A percentile compares a stretch with the other conserved stretches of the same genome.
phyloP scores from a whole-genome alignment of 2,797 vertebrate genomes.

The Enoplosus armatus region DNA sequence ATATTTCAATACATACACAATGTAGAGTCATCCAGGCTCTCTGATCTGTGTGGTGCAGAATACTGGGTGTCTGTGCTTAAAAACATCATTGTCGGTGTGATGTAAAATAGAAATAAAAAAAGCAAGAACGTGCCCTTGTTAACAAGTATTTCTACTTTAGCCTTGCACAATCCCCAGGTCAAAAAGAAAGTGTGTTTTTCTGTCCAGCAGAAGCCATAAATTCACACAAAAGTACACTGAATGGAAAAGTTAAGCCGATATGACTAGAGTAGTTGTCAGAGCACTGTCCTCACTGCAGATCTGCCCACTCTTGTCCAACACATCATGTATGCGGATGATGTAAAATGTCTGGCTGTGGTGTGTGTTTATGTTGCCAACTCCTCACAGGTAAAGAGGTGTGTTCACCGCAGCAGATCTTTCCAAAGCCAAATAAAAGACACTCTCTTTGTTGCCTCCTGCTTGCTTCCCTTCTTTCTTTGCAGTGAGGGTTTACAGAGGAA shows the following conservation, averaged over 20 bases:
- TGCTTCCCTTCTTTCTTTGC: background rate
- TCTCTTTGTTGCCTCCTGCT: background rate
- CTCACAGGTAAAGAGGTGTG: conserved; percentile 46
- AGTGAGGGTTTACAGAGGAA: conserved; percentile 42
- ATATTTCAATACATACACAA: background rate
- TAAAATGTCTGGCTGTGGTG: conserved; percentile 35
- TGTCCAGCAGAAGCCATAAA: conserved; percentile 19
- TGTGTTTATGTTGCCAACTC: conserved; percentile 12
- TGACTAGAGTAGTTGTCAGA: conserved; percentile 14
- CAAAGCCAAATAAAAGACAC: conserved; percentile 9
- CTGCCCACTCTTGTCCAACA: conserved; percentile 36
- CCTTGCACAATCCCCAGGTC: conserved; percentile 15
- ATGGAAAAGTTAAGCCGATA: conserved; percentile 14
- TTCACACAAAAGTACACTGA: conserved; percentile 13
- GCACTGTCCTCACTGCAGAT: conserved; percentile 20
- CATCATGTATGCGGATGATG: conserved; percentile 4
- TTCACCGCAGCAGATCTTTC: conserved; percentile 9
- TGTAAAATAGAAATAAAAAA: background rate
- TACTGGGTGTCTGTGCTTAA: background rate
- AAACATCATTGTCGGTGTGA: background rate
- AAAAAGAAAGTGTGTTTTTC: background rate
- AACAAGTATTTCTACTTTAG: conserved; percentile 22
- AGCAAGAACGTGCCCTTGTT: conserved; percentile 13
- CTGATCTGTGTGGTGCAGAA: conserved; percentile 3
- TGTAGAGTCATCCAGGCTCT: background rate